Percentiles rank a stretch among this genome's conserved stretches.
phyloP scores from a whole-genome alignment of 2,888 invertebrate genomes.

The Drosophila meridiana region DNA sequence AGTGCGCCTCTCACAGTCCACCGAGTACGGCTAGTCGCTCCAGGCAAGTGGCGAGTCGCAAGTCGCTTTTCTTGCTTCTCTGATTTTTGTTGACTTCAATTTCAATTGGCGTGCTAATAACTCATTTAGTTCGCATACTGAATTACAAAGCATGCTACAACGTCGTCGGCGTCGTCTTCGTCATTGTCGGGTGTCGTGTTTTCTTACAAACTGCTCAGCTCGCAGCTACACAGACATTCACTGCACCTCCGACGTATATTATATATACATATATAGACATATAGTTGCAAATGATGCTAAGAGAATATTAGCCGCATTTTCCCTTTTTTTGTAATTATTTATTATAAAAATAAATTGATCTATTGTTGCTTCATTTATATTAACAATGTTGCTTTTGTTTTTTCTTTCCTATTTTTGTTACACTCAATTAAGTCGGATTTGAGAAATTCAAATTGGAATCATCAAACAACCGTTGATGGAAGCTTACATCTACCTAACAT shows the following conservation, averaged over 20 bases:
- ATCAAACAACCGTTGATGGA: conserved; percentile 37
- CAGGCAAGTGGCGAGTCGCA: not conserved
- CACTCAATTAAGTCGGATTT: conserved; percentile 81
- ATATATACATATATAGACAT: not conserved
- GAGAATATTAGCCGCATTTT: conserved; percentile 60
- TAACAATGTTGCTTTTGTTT: conserved; percentile 70
- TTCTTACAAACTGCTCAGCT: conserved; percentile 36
- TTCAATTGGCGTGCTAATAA: conserved; percentile 84
- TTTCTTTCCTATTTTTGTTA: conserved; percentile 67
- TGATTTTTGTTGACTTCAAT: conserved; percentile 58
- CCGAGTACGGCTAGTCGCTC: not conserved
- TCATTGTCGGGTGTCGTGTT: conserved; percentile 33
- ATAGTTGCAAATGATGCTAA: conserved; percentile 58
- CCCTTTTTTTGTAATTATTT: conserved; percentile 69
- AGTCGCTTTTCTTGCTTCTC: conserved; percentile 16
- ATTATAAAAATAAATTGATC: conserved; percentile 81
- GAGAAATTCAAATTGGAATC: conserved; percentile 75
- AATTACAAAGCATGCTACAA: conserved; percentile 60
- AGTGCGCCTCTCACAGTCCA: conserved; percentile 2
- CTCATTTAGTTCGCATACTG: conserved; percentile 83
- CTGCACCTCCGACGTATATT: not conserved
- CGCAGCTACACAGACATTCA: conserved; percentile 10
- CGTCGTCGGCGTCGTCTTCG: conserved; percentile 11
- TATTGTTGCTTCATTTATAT: conserved; percentile 80
- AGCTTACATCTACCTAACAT: conserved; percentile 52